Evolutionary conservation across 1,140 invertebrate genomes (phyloP).

Genomic region (Oryctes rhinoceros): DNA sequence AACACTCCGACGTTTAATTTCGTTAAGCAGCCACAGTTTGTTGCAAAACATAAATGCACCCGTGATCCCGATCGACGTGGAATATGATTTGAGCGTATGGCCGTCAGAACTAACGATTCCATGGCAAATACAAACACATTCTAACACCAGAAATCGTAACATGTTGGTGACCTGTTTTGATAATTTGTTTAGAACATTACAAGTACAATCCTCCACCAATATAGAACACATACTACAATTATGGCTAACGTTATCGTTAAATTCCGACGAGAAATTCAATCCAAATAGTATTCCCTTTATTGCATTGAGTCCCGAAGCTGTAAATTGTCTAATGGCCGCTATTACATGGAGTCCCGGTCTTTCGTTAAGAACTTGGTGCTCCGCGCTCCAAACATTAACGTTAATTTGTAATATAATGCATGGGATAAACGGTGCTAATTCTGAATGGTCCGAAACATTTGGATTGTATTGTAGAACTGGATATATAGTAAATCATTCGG

Average conservation of each 20-base stretch:
- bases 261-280: conserved; percentile 62
- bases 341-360: conserved; percentile 72
- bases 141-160: conserved; percentile 54
- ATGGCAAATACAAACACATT: conserved; percentile 54
- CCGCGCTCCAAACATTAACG: conserved; percentile 67
- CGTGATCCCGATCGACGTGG: conserved; percentile 58
- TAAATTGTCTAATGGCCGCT: conserved; percentile 75
- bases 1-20: conserved; percentile 72
- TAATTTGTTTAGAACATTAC: conserved; percentile 71
- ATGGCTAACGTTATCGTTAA: conserved; percentile 82
- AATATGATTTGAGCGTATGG: conserved; percentile 61
- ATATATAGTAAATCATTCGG: conserved; percentile 71
- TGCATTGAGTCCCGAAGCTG: conserved; percentile 73
- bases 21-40: conserved; percentile 67
- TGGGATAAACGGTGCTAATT: conserved; percentile 39
- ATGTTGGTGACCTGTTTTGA: conserved; percentile 79
- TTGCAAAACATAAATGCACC: conserved; percentile 66
- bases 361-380: conserved; percentile 77
- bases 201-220: conserved; percentile 64
- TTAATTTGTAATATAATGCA: conserved; percentile 57
- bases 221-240: conserved; percentile 83
- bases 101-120: conserved; percentile 59
- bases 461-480: conserved; percentile 52
- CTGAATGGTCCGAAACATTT: conserved; percentile 52
- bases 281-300: conserved; percentile 75